Conservation (phyloP, 2,888 invertebrate genomes). For the Kuschelorhynchus macadamiae region DNA sequence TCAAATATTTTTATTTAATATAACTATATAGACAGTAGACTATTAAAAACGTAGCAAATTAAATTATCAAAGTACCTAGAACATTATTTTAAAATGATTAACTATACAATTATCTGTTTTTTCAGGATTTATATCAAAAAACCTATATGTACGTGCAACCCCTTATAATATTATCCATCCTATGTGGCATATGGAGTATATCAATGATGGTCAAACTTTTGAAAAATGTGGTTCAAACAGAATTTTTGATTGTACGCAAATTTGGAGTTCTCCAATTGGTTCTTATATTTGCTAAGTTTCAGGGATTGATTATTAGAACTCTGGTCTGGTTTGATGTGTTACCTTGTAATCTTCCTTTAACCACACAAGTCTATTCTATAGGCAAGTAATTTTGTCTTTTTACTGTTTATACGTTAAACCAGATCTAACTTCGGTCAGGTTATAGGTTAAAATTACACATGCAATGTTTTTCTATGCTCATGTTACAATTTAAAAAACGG, state of each 20-base stretch:
- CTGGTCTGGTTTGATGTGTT: constrained; percentile 71
- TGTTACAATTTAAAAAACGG: no score
- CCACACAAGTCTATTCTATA: constrained; percentile 77
- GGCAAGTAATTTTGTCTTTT: constrained; percentile 72
- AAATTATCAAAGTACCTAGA: no score
- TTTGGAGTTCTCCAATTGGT: constrained; percentile 77
- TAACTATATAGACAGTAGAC: no score
- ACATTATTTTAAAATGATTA: no score
- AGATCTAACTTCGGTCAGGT: no score
- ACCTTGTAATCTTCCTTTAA: constrained; percentile 77
- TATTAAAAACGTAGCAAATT: no score
- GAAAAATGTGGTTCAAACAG: constrained; percentile 66
- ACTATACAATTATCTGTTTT: no score
- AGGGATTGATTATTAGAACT: constrained; percentile 74
- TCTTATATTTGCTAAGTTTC: constrained; percentile 78
- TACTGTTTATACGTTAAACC: no score
- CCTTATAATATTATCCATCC: constrained; percentile 75
- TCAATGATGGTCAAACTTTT: constrained; percentile 75
- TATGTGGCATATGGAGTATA: constrained; percentile 79
- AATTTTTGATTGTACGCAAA: constrained; percentile 68
- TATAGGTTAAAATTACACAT: no score
- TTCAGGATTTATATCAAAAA: constrained; percentile 73
- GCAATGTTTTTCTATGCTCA: no score
- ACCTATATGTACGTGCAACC: constrained; percentile 78
- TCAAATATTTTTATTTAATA: no score